Evolutionary conservation across 2,113 vertebrate genomes (phyloP).

Genomic region (Guaruba guarouba): DNA sequence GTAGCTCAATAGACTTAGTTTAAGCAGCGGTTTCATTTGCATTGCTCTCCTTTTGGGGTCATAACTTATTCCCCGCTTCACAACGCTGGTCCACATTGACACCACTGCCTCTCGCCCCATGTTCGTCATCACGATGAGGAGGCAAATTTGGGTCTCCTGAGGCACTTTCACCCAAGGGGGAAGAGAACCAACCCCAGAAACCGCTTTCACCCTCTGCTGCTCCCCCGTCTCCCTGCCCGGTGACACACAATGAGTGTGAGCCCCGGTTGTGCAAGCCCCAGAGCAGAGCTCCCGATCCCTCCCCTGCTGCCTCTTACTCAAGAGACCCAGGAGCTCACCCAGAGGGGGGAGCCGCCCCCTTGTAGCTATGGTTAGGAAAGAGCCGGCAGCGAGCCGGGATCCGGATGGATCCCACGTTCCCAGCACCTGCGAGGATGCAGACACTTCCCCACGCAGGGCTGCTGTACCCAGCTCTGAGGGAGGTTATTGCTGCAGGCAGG

Average conservation of each 20-base stretch:
- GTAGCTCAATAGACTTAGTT: neutral
- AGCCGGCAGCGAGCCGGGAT: fast-evolving
- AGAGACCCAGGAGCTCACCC: neutral
- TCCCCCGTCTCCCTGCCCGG: neutral
- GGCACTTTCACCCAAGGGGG: fast-evolving
- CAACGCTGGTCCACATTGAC: neutral
- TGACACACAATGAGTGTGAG: fast-evolving
- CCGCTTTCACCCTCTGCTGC: neutral
- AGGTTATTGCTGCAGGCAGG: fast-evolving
- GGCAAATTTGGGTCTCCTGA: neutral
- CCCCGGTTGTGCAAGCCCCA: neutral
- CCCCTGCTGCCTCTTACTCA: neutral
- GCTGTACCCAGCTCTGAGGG: neutral
- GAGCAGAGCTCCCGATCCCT: neutral
- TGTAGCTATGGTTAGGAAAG: neutral
- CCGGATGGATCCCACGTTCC: neutral
- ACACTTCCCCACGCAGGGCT: too few relatives aligned
- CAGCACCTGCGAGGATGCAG: neutral
- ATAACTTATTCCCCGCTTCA: neutral
- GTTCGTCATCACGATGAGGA: neutral
- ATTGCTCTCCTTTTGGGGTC: neutral
- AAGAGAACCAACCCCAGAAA: neutral
- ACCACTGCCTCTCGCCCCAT: neutral
- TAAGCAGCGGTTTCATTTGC: fast-evolving
- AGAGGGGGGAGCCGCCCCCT: neutral